These are phyloP conservation scores for Callitettix versicolor DNA, from an alignment of 1,140 invertebrate species.

Conservation along the genomic window DNA sequence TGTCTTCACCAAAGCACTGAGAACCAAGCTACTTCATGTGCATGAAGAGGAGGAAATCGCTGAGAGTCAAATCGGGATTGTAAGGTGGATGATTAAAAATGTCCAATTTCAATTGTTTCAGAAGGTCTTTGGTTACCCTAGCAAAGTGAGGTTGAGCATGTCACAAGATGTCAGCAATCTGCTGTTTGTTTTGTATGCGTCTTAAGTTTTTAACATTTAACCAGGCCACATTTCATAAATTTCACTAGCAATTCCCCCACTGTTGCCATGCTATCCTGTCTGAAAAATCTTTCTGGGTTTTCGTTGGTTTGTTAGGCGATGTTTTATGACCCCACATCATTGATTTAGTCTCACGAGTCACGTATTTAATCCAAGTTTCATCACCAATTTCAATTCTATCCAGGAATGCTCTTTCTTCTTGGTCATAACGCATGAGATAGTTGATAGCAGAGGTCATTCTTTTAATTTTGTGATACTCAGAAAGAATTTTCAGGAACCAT, in stretches of 20 bases:
- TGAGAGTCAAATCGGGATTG: background rate
- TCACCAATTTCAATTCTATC: background rate
- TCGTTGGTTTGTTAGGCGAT: background rate
- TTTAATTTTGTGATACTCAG: constrained; percentile 2
- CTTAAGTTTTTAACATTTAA: too few species aligned
- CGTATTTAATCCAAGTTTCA: background rate
- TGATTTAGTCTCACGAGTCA: background rate
- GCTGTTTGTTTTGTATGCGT: too few species aligned
- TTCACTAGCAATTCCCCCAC: too few species aligned
- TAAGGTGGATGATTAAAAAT: background rate
- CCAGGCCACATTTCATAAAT: too few species aligned
- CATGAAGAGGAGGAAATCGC: background rate
- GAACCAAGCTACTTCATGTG: background rate
- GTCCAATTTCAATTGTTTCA: background rate
- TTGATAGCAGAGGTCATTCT: constrained; percentile 2
- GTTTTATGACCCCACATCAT: background rate
- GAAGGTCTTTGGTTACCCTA: background rate
- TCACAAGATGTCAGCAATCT: too few species aligned
- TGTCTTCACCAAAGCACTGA: constrained; percentile 1
- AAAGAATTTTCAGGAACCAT: constrained; percentile 9
- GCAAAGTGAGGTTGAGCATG: background rate
- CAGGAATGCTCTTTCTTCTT: background rate
- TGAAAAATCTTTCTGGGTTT: background rate
- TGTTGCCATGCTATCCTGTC: too few species aligned
- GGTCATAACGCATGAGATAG: constrained; percentile 1